Conservation (phyloP, 2,113 vertebrate species). For the Pandion haliaetus region DNA sequence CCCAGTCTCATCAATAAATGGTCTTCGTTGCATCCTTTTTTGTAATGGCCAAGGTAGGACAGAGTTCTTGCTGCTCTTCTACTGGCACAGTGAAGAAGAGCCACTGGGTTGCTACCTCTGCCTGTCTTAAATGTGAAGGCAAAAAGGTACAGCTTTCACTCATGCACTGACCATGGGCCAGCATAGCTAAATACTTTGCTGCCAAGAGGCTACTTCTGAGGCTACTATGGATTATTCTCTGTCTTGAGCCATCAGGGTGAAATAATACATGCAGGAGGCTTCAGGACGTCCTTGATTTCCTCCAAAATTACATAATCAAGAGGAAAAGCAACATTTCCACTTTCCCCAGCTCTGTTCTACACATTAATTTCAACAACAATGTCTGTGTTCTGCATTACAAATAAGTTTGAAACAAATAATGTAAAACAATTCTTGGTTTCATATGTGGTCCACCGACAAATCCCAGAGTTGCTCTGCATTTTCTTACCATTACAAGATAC, state of each 20-base stretch:
- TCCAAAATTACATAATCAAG: not conserved
- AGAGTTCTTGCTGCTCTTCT: not conserved
- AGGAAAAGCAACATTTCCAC: not conserved
- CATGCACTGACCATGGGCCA: not conserved
- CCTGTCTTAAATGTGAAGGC: not conserved
- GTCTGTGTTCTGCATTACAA: not conserved
- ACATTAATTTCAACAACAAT: not conserved
- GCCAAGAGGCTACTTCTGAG: not conserved
- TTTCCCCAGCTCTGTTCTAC: not conserved
- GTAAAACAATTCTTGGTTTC: not conserved
- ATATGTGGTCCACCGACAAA: not conserved
- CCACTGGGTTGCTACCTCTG: not conserved
- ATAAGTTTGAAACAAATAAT: not conserved
- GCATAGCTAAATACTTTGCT: not conserved
- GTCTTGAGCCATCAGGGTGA: not conserved
- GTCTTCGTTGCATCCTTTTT: not conserved
- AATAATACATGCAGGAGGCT: not conserved
- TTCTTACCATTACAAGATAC: not conserved
- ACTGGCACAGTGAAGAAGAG: not conserved
- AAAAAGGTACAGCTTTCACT: not conserved
- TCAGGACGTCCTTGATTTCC: not conserved
- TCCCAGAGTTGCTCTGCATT: not conserved
- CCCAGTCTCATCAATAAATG: not conserved
- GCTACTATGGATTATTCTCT: not conserved
- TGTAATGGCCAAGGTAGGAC: not conserved